phyloP scores from a whole-genome alignment of 2,113 vertebrate genomes.

The Dolichotis patagonum region DNA sequence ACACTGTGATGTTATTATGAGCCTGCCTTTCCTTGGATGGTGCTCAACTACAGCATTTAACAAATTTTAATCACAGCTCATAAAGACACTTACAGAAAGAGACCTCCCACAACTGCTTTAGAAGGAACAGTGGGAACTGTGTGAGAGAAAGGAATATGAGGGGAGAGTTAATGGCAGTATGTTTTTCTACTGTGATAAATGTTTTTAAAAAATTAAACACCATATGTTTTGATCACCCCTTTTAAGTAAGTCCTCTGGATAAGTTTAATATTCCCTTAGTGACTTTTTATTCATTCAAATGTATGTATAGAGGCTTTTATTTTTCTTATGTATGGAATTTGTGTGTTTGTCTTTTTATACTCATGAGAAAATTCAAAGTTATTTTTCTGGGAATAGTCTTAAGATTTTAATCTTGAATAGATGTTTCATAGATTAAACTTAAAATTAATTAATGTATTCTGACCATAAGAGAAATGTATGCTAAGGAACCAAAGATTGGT shows the following conservation, averaged over 20 bases:
- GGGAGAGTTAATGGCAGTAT: not conserved
- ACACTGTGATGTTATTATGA: not conserved
- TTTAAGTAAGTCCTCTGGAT: not conserved
- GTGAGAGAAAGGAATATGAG: not conserved
- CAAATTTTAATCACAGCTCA: not conserved
- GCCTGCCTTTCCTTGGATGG: not conserved
- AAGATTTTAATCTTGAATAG: not conserved
- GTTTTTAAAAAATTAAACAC: not conserved
- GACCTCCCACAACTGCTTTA: not conserved
- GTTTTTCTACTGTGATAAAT: not conserved
- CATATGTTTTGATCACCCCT: not conserved
- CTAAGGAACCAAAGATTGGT: not conserved
- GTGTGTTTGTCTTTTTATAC: not conserved
- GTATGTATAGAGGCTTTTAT: not conserved
- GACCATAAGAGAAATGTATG: not conserved
- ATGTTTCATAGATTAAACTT: not conserved
- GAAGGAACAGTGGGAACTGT: not conserved
- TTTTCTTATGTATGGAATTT: not conserved
- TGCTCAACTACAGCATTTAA: not conserved
- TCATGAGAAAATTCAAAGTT: not conserved
- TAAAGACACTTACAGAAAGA: not conserved
- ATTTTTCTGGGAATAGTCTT: not conserved
- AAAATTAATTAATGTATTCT: not conserved
- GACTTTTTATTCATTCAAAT: not conserved
- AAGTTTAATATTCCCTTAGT: not conserved